phyloP scores from a whole-genome alignment of 2,113 vertebrate species.

The Amphilophus citrinellus region DNA sequence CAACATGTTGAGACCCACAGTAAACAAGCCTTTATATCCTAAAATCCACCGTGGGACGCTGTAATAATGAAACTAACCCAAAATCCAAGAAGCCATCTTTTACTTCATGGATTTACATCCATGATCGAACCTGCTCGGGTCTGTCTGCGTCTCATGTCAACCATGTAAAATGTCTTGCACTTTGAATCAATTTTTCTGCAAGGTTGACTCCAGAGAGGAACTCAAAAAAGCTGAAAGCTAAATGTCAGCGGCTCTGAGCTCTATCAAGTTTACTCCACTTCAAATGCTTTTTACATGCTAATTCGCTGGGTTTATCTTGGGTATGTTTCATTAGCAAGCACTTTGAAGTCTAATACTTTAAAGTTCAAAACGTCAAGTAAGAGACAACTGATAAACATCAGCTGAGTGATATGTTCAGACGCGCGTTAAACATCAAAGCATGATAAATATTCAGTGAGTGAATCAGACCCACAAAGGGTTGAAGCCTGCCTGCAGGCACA shows the following conservation, averaged over 20 bases:
- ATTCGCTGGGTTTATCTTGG: background rate
- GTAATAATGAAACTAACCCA: background rate
- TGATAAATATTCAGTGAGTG: slow-evolving; percentile 40
- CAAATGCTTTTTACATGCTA: slow-evolving; percentile 1
- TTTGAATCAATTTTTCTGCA: slow-evolving; percentile 63
- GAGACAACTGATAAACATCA: background rate
- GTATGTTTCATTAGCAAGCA: slow-evolving; percentile 20
- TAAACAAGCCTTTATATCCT: background rate
- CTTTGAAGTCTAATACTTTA: background rate
- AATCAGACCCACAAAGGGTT: slow-evolving; percentile 29
- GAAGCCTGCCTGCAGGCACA: slow-evolving; percentile 2
- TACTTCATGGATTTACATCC: slow-evolving; percentile 31
- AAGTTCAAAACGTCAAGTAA: slow-evolving; percentile 16
- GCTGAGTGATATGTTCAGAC: background rate
- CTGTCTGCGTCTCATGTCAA: slow-evolving; percentile 43
- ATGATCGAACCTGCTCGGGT: slow-evolving; percentile 39
- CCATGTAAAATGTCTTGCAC: slow-evolving; percentile 53
- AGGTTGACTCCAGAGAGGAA: slow-evolving; percentile 48
- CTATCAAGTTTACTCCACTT: slow-evolving; percentile 25
- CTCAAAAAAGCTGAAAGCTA: slow-evolving; percentile 47
- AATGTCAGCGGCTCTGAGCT: slow-evolving; percentile 70
- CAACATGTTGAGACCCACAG: background rate
- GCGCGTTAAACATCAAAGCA: slow-evolving; percentile 9
- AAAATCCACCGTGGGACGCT: background rate
- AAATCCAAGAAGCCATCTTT: slow-evolving; percentile 24